Base-by-base conservation (phyloP, 2,888 invertebrate genomes). In the Girardia tigrina region DNA sequence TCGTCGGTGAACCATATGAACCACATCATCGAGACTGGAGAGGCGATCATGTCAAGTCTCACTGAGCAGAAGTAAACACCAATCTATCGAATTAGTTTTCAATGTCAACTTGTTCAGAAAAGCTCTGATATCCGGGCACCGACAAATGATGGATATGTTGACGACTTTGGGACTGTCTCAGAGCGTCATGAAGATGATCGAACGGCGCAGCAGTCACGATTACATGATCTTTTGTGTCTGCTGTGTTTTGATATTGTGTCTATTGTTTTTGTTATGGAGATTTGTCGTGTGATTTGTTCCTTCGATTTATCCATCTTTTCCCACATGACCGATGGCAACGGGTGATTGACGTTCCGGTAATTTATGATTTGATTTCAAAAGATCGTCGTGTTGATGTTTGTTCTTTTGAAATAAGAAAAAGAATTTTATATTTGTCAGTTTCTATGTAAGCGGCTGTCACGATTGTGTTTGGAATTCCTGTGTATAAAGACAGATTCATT, bases 141-240 rank as follows among this genome's bases (percentile, higher is more conserved):
- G 88, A 79, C 88, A 90, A 78, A 88, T 97, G 77, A 88, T 93
- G 79, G 91, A 93, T 81, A 88, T 97, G 82, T 91, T 91, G 12
- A 93, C 91, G 84, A 91, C 90, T 0, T 86, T 97, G 16, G 95
- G 95, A 0, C 86, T 97, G 73, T 94, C 93, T 6, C 94, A 93
- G 83, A 92, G 94, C 8, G 94, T 94, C 0, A 93, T 97, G 89
- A 88, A 91, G 78, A 86, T 94, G 42, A 94, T 95, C 79, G 94
- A 97, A 82, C 87, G 90, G 75, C 86, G 95, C 79, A 89, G 90
- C 6, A 86, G 88, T 0, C 91, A 94, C 82, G 95, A 97, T 84
- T 92, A 92, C 83, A 89, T 90, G 81, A 88, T 95, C 78, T 86
- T 97, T 77, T 87, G 91, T 77, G 90, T 90, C 4, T 94, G 94